Evolutionary conservation across 92 coral and sea anemone species (phyloP).

Genomic region (Meandrina meandrites): DNA sequence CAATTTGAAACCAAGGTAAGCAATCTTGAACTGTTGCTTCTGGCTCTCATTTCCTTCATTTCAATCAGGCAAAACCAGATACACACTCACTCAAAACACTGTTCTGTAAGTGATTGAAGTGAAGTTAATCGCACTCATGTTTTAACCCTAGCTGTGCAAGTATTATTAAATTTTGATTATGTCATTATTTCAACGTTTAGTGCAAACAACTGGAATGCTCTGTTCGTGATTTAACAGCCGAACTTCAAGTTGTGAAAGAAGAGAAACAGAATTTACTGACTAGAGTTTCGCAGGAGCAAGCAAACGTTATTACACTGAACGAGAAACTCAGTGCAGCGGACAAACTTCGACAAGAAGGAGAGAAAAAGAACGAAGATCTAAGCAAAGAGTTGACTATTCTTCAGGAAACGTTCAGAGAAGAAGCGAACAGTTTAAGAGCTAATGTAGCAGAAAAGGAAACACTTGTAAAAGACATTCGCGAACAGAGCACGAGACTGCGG

Average conservation of each 20-base stretch:
- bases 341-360: constrained; percentile 49
- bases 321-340: constrained; percentile 52
- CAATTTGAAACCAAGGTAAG: constrained; percentile 65
- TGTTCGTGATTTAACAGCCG: constrained; percentile 59
- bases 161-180: neutral
- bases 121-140: neutral
- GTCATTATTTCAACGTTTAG: constrained; percentile 30
- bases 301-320: constrained; percentile 58
- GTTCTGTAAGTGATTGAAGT: no score
- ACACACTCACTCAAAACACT: no score
- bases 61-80: neutral
- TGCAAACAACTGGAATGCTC: constrained; percentile 49
- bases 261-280: constrained; percentile 71
- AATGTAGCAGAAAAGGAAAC: constrained; percentile 54
- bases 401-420: constrained; percentile 41
- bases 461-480: constrained; percentile 58
- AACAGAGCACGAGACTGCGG: constrained; percentile 49
- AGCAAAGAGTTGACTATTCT: constrained; percentile 50
- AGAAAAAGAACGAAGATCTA: constrained; percentile 22
- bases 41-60: neutral
- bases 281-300: constrained; percentile 73
- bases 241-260: constrained; percentile 64
- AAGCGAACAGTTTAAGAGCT: constrained; percentile 50
- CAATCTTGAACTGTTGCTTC: no score
- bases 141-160: neutral